Evolutionary conservation across 2,888 invertebrate genomes (phyloP), one percentile per base, ranked within the genome.

Genomic region (Amphimallon solstitiale): DNA sequence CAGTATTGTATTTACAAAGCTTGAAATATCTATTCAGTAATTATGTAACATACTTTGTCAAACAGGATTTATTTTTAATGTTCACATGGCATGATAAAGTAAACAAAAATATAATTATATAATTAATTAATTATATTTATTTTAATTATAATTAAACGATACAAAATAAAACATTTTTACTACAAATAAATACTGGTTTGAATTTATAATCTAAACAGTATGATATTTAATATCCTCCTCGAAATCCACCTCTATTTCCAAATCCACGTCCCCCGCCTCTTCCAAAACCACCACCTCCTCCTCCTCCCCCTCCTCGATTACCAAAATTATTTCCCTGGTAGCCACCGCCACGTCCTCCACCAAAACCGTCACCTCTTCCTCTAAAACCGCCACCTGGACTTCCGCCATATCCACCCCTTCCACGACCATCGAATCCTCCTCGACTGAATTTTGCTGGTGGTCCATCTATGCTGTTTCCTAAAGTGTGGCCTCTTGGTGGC

Each of bases 401-500:
- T 10, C 71, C 69, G 71, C 67, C 72, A 69, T 29, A 70, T 67
- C 29, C 75, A 72, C 61, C 73, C 70, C 19, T 73, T 68, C 68
- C 62, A n/a, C 75, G 72, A 7, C 74, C 70, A 0, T 74, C 68
- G 15, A 69, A 71, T 43, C 71, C 71, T 6, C 76, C 79, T 19
- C 83, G 77, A 70, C 79, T 78, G 70, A 83, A 79, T 74, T 86
- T 86, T 1, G 81, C 68, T 2, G 84, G 82, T 2, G 83, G 80
- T 7, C 71, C 75, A 15, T 77, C 79, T 23, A 77, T 78, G 12
- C 75, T 75, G 63, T 68, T 74, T 14, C 77, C 80, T 46, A 83
- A 80, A 17, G 73, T 70, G 68, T 85, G 83, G 7, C 84, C 84
- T 63, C 85, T 76, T 1, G 85, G 84, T 2, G 84, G 85, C 68